These are phyloP conservation scores for Nephrotoma guestfalica DNA, from an alignment of 2,888 invertebrate species.

Conservation along the genomic window DNA sequence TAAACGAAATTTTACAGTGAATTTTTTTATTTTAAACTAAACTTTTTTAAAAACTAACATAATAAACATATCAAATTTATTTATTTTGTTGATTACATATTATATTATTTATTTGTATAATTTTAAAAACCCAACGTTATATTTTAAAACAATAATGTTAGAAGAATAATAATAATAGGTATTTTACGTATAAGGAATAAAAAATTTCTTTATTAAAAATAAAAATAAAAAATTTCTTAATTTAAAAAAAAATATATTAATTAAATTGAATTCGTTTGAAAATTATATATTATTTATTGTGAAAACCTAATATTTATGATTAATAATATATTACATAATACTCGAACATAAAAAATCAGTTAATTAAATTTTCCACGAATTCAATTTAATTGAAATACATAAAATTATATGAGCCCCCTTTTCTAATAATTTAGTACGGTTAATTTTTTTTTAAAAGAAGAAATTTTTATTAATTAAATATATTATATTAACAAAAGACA, in stretches of 20 bases:
- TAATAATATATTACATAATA: not conserved
- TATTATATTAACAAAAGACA: not conserved
- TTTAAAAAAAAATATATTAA: not conserved
- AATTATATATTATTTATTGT: not conserved
- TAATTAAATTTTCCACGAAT: not conserved
- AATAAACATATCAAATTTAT: not conserved
- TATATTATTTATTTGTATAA: not conserved
- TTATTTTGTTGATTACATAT: not conserved
- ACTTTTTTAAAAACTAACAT: not conserved
- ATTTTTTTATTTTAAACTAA: not conserved
- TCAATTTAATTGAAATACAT: not conserved
- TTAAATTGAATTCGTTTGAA: not conserved
- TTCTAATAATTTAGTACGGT: not conserved
- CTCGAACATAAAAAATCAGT: not conserved
- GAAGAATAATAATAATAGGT: not conserved
- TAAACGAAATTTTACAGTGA: not conserved
- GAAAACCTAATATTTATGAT: not conserved
- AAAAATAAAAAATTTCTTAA: not conserved
- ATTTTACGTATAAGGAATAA: not conserved
- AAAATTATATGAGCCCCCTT: not conserved
- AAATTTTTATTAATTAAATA: not conserved
- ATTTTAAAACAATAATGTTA: not conserved
- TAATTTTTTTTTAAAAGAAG: not conserved
- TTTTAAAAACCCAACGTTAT: not conserved
- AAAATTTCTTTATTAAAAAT: not conserved